Conservation (phyloP, 1,140 invertebrate genomes). For the Diprion similis region DNA sequence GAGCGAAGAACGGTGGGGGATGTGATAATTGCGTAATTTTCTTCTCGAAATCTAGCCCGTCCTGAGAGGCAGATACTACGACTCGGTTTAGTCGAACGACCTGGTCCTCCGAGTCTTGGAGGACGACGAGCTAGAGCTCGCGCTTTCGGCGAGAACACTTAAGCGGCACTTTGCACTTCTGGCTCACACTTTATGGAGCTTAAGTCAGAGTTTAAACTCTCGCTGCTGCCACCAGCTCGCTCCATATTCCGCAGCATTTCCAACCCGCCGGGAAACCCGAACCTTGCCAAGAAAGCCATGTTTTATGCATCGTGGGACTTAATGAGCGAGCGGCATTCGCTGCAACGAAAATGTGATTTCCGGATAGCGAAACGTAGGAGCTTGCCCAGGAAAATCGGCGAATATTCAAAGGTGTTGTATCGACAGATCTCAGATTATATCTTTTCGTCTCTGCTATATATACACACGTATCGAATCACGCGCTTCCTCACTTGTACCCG, state of each 20-base stretch:
- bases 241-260: too few species aligned
- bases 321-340: neutral
- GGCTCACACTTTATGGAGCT: neutral
- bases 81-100: neutral
- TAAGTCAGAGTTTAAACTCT: slow-evolving; percentile 2
- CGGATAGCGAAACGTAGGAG: too few species aligned
- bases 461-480: neutral
- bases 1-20: neutral
- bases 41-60: neutral
- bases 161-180: neutral
- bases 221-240: too few species aligned
- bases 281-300: neutral
- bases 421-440: too few species aligned
- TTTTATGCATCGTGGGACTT: neutral
- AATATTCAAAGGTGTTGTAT: too few species aligned
- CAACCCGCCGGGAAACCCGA: too few species aligned
- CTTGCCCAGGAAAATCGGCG: too few species aligned
- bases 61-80: neutral
- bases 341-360: too few species aligned
- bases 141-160: neutral
- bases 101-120: too few species aligned
- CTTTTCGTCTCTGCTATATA: neutral
- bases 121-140: neutral
- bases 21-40: slow-evolving; percentile 3
- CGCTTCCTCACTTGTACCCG: too few species aligned